Conservation (phyloP, 2,888 invertebrate species). For the Philaethria dido region DNA sequence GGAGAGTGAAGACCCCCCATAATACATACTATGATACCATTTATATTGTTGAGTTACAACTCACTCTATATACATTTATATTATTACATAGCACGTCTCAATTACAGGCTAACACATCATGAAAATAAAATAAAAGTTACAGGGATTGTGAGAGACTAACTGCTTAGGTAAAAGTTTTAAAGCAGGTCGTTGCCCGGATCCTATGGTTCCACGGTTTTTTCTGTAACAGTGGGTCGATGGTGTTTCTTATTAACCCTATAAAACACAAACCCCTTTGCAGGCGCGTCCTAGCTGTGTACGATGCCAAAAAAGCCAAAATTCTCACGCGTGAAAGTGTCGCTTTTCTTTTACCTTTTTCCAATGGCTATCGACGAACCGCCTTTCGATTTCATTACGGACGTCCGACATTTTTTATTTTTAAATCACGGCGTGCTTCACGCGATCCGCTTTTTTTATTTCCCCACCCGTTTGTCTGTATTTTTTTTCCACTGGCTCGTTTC, state of each 20-base stretch:
- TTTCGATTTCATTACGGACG: constrained; percentile 84
- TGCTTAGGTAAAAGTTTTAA: not conserved
- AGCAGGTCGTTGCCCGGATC: not conserved
- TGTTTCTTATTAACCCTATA: constrained; percentile 58
- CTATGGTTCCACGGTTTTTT: not conserved
- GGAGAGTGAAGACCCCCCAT: too few species aligned
- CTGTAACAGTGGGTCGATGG: constrained; percentile 22
- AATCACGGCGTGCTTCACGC: constrained; percentile 78
- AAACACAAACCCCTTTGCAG: constrained; percentile 53
- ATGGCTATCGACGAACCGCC: constrained; percentile 82
- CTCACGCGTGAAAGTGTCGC: constrained; percentile 81
- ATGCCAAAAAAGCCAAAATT: constrained; percentile 76
- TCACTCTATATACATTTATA: too few species aligned
- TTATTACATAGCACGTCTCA: too few species aligned
- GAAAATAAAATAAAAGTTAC: too few species aligned
- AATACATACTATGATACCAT: too few species aligned
- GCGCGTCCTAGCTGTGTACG: constrained; percentile 52
- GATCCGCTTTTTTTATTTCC: constrained; percentile 70
- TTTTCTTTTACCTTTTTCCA: constrained; percentile 81
- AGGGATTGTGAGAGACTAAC: not conserved
- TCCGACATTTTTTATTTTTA: constrained; percentile 81
- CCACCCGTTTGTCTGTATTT: constrained; percentile 70
- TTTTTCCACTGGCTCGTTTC: constrained; percentile 68
- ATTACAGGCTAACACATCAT: too few species aligned
- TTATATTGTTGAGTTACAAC: too few species aligned